phyloP scores from a whole-genome alignment of 2,888 invertebrate species.

The Macrophya annulata region DNA sequence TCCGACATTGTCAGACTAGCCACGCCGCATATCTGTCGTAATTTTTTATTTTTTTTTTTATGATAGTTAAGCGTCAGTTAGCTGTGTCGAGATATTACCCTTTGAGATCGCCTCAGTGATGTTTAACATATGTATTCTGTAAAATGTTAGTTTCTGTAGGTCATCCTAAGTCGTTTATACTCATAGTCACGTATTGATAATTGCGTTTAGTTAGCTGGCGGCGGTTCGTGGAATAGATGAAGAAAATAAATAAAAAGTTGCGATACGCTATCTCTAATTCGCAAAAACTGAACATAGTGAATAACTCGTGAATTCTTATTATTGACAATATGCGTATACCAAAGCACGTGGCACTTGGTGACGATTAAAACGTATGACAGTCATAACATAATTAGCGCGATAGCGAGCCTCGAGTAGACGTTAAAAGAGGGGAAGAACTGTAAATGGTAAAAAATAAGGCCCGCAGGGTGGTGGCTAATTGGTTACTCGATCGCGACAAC shows the following conservation, averaged over 20 bases:
- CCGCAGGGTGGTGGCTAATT: constrained; percentile 29
- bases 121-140: background rate
- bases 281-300: background rate
- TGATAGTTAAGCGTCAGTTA: background rate
- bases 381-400: constrained; percentile 43
- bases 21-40: background rate
- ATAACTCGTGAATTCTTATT: background rate
- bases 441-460: constrained; percentile 31
- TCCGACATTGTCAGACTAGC: constrained; percentile 7
- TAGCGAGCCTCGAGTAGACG: background rate
- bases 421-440: background rate
- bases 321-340: no score
- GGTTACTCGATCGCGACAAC: constrained; percentile 41
- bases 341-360: background rate
- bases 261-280: background rate
- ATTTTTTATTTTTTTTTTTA: background rate
- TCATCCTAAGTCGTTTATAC: background rate
- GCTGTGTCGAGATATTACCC: background rate
- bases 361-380: background rate
- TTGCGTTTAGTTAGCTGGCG: background rate
- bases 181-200: background rate
- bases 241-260: background rate
- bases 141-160: background rate
- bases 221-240: background rate
- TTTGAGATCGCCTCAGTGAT: background rate